A percentile compares a stretch with the other conserved stretches of the same genome.
Evolutionary conservation across 2,888 invertebrate species (phyloP).

Genomic region (Caradrina kadenii): DNA sequence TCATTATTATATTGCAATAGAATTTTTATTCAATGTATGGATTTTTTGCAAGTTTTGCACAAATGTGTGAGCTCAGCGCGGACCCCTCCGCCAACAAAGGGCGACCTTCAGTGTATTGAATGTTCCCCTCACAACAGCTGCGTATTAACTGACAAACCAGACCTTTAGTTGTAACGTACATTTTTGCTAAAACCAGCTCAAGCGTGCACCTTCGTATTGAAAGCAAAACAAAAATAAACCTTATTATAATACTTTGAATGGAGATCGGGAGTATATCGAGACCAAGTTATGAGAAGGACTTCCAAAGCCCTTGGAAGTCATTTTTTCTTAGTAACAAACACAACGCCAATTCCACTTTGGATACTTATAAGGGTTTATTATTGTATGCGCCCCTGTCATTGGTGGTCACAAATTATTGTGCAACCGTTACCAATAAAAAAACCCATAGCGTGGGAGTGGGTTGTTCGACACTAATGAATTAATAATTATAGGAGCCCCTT

Average conservation of each 20-base stretch:
- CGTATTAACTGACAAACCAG: neutral
- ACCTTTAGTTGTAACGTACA: constrained; percentile 5
- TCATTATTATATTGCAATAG: no score
- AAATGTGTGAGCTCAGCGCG: neutral
- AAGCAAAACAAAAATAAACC: neutral
- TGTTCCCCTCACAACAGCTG: neutral
- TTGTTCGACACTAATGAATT: neutral
- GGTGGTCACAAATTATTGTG: neutral
- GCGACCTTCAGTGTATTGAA: constrained; percentile 3
- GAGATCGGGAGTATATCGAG: neutral
- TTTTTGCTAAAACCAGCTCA: neutral
- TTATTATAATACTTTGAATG: constrained; percentile 1
- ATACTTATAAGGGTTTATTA: neutral
- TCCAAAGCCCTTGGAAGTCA: no score
- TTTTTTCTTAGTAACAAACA: no score
- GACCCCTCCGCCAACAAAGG: constrained; percentile 10
- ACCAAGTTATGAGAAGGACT: neutral
- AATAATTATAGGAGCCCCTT: neutral
- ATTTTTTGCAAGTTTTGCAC: neutral
- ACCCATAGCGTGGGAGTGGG: neutral
- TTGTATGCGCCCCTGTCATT: neutral
- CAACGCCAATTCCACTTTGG: neutral
- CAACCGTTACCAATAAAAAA: neutral
- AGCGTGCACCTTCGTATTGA: neutral
- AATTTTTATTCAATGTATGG: neutral